These are phyloP conservation scores for Sinonovacula constricta DNA, from an alignment of 1,140 invertebrate genomes.

Conservation along the genomic window DNA sequence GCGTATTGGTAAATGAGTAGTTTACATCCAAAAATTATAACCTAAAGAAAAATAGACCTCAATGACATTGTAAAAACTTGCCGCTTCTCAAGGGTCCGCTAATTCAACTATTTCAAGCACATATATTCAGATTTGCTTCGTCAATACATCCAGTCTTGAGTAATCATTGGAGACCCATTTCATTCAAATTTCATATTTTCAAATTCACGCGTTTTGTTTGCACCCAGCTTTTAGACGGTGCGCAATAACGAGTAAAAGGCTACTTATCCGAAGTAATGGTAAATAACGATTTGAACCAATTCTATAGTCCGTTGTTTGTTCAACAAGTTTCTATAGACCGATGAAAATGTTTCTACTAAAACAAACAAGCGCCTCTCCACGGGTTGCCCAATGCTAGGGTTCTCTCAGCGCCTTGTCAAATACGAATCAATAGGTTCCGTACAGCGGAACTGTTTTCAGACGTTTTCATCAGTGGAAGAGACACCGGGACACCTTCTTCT, in stretches of 20 bases:
- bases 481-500: neutral
- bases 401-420: constrained; percentile 29
- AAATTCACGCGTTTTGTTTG: neutral
- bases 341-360: constrained; percentile 53
- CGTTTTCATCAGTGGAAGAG: neutral
- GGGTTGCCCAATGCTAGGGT: neutral
- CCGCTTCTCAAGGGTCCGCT: neutral
- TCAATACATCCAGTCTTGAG: neutral
- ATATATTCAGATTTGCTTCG: neutral
- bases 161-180: neutral
- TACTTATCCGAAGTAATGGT: constrained; percentile 15
- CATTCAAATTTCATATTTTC: neutral
- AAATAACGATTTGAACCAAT: constrained; percentile 14
- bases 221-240: neutral
- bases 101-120: neutral
- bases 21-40: constrained; percentile 27
- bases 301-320: constrained; percentile 25
- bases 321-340: constrained; percentile 8
- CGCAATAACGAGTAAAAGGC: neutral
- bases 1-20: constrained; percentile 31
- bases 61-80: constrained; percentile 1
- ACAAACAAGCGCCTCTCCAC: constrained; percentile 44
- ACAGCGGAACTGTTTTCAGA: constrained; percentile 15
- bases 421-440: constrained; percentile 35
- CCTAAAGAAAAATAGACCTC: constrained; percentile 11